Conservation (phyloP, 2,888 invertebrate genomes). For the Pterobdella sp. region DNA sequence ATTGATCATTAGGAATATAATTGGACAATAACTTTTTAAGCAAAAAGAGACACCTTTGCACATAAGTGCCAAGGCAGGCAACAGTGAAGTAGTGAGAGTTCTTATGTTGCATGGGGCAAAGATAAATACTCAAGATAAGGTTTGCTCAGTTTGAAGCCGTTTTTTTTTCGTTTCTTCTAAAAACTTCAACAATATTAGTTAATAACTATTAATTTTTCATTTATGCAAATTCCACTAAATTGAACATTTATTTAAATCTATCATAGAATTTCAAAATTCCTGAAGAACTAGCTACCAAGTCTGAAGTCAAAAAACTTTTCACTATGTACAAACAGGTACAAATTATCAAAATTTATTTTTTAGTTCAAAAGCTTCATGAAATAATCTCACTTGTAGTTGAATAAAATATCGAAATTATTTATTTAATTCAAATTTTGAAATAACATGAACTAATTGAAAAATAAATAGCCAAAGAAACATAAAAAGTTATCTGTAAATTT, state of each 20-base stretch:
- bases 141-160: neutral
- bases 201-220: neutral
- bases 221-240: neutral
- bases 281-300: constrained; percentile 15
- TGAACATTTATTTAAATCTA: neutral
- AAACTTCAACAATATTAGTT: neutral
- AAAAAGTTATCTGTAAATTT: too few relatives aligned
- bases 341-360: neutral
- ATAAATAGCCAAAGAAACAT: too few relatives aligned
- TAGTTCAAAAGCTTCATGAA: neutral
- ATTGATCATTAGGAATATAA: too few relatives aligned
- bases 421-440: too few relatives aligned
- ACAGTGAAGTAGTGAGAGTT: constrained; percentile 23
- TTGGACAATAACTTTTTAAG: neutral
- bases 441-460: too few relatives aligned
- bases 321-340: constrained; percentile 20
- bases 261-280: constrained; percentile 6
- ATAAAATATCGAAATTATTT: too few relatives aligned
- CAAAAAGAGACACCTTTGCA: constrained; percentile 22
- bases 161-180: neutral
- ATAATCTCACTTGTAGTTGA: neutral
- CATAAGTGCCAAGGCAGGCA: constrained; percentile 14
- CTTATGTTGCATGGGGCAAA: constrained; percentile 30
- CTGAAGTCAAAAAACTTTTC: constrained; percentile 16
- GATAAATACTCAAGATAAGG: constrained; percentile 22